Evolutionary conservation across 30 jellyfish, hydroid and myxozoan species (phyloP), one percentile per base, ranked within the genome.

Genomic region (Sanderia malayensis): DNA sequence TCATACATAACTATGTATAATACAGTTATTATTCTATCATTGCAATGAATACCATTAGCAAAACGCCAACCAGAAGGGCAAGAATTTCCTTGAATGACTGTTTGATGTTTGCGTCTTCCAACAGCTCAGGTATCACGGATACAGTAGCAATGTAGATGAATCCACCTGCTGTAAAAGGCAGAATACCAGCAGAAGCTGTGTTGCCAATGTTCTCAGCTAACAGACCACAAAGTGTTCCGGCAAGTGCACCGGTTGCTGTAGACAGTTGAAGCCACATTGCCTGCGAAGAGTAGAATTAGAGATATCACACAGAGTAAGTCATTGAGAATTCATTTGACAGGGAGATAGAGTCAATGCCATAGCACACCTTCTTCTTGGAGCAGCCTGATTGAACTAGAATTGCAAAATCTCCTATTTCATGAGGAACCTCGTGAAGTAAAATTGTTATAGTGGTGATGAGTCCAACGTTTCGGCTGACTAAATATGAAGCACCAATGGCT

Each of bases 381-480:
- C 94, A 87, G 15, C 96, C 96, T n/a, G 96, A 92, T 71, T 87
- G 97, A 2, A 93, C 94, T 23, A 93, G 63, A 30, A 93, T 93
- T 19, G 99, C 97, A 77, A 93, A 93, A 44, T 93, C 99, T 4
- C 99, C 96, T 59, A 93, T 87, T 73, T 93, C 99, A 76, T 93
- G 99, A 1, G 99, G 99, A 23, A 93, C 93, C 77, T 93, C 99
- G 67, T 93, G 99, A 53, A 93, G 86, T 9, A 93, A 81, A 19
- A 93, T 87, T 26, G 97, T 86, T 11, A 93, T 44, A 4, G 99
- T 93, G 8, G 99, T 93, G 17, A 88, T 76, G 10, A 93, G 19
- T 2, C 99, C 99, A 76, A 86, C 95, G 76, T 81, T 93, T 30
- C 93, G 85, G 57, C 95, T 82, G 37, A 80, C 96, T 7, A 85